These are phyloP conservation scores for Panzeria rudis DNA, from an alignment of 2,888 invertebrate species.

Conservation along the genomic window DNA sequence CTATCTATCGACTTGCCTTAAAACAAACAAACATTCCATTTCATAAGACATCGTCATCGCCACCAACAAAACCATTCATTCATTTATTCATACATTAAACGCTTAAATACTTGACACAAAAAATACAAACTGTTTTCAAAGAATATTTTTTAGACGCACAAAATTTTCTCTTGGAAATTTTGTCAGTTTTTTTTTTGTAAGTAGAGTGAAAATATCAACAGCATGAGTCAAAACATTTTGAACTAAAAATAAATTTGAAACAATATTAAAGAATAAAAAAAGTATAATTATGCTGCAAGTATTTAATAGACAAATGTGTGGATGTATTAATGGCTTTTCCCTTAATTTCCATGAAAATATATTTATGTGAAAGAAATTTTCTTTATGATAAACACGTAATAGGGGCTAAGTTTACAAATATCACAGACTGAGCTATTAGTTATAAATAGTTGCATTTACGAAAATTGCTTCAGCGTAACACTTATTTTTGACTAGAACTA, in stretches of 20 bases:
- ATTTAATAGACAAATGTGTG: slow-evolving; percentile 25
- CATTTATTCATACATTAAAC: slow-evolving; percentile 18
- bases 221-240: slow-evolving; percentile 56
- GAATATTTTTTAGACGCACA: slow-evolving; percentile 45
- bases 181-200: not conserved
- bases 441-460: too few relatives aligned
- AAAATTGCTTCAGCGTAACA: too few relatives aligned
- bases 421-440: not conserved
- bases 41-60: slow-evolving; percentile 58
- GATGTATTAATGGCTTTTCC: slow-evolving; percentile 33
- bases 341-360: slow-evolving; percentile 1
- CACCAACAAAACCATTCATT: slow-evolving; percentile 8
- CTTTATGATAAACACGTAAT: not conserved
- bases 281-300: slow-evolving; percentile 23
- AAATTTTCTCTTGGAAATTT: slow-evolving; percentile 43
- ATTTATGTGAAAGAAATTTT: not conserved
- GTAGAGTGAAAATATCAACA: slow-evolving; percentile 41
- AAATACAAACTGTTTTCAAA: slow-evolving; percentile 21
- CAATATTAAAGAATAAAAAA: slow-evolving; percentile 2
- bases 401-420: not conserved
- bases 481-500: too few relatives aligned
- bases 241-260: slow-evolving; percentile 37
- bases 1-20: slow-evolving; percentile 27
- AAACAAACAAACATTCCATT: slow-evolving; percentile 62
- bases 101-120: slow-evolving; percentile 58